Evolutionary conservation across 2,113 vertebrate species (phyloP).

Genomic region (Machaerirhynchus nigripectus): DNA sequence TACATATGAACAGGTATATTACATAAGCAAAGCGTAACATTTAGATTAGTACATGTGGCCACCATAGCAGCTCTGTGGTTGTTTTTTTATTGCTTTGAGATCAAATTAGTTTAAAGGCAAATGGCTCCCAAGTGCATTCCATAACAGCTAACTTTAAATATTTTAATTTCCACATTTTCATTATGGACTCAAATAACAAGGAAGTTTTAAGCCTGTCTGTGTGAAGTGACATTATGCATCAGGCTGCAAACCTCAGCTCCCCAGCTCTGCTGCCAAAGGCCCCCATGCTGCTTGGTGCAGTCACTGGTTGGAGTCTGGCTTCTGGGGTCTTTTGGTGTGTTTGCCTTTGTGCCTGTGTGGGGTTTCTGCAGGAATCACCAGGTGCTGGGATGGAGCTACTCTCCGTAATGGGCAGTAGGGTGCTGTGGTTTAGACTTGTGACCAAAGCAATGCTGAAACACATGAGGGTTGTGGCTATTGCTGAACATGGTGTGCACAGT

Average conservation of each 20-base stretch:
- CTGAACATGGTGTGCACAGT: not conserved
- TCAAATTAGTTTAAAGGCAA: not conserved
- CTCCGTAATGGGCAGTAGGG: fast-evolving
- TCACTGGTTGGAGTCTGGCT: not conserved
- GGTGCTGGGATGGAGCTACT: not conserved
- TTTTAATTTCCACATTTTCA: not conserved
- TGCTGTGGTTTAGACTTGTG: not conserved
- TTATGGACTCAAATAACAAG: not conserved
- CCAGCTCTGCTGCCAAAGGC: not conserved
- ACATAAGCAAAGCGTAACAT: not conserved
- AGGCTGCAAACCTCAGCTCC: not conserved
- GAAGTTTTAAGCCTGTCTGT: not conserved
- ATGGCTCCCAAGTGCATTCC: not conserved
- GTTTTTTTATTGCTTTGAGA: not conserved
- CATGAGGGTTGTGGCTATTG: fast-evolving
- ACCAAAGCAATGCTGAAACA: not conserved
- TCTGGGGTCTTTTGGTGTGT: not conserved
- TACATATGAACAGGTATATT: not conserved
- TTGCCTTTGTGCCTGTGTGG: not conserved
- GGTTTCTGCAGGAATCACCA: fast-evolving
- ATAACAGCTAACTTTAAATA: not conserved
- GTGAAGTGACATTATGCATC: not conserved
- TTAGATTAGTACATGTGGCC: not conserved
- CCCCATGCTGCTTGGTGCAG: not conserved
- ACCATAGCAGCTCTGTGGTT: not conserved